Conservation (phyloP, 2,113 vertebrate species). For the Crotalus helleri region DNA sequence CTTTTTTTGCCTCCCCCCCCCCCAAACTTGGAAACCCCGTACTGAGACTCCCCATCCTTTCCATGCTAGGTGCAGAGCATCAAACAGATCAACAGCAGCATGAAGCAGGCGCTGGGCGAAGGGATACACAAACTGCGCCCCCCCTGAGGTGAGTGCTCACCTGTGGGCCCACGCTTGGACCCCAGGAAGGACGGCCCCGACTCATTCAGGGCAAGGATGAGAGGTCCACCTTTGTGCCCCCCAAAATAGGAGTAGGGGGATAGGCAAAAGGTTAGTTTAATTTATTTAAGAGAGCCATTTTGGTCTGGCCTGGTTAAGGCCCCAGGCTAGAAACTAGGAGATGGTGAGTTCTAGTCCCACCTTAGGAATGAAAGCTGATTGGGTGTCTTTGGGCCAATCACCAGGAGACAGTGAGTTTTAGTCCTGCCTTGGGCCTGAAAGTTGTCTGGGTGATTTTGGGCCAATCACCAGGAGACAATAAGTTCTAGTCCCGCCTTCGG, state of each 20-base stretch:
- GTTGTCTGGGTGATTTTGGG: no score
- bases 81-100: constrained; percentile 85
- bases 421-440: no score
- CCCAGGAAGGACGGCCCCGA: background rate
- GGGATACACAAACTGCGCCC: constrained; percentile 75
- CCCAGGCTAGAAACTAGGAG: background rate
- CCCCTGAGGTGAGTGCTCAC: constrained; percentile 72
- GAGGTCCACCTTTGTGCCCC: background rate
- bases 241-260: background rate
- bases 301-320: no score
- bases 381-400: no score
- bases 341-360: background rate
- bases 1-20: background rate
- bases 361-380: no score
- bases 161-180: no score
- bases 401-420: no score
- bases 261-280: background rate
- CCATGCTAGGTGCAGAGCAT: constrained; percentile 81
- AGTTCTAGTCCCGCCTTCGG: background rate
- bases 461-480: no score
- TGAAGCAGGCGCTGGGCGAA: constrained; percentile 78
- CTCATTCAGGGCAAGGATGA: background rate
- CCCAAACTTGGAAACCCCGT: background rate
- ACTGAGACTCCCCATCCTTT: background rate
- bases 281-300: background rate